These are phyloP conservation scores for Leuciscus waleckii DNA, from an alignment of 2,797 vertebrate species.

Conservation along the genomic window DNA sequence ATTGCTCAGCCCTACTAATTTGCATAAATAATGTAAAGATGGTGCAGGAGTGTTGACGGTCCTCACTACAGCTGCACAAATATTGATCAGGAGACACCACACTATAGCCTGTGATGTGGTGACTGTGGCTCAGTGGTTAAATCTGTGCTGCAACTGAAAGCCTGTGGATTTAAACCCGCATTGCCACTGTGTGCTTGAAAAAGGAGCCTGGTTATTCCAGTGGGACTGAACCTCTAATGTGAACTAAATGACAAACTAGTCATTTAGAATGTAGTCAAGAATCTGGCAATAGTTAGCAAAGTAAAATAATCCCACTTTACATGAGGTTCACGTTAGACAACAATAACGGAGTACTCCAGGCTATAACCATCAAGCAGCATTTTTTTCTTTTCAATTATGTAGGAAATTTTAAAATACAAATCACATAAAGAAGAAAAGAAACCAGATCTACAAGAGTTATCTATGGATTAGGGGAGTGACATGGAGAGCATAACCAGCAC, in stretches of 20 bases:
- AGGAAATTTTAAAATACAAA: neutral
- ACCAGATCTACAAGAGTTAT: neutral
- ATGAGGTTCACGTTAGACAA: slow-evolving; percentile 34
- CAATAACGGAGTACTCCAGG: neutral
- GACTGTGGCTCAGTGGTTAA: slow-evolving; percentile 11
- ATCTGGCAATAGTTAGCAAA: neutral
- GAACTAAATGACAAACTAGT: neutral
- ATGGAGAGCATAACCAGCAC: neutral
- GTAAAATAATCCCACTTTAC: slow-evolving; percentile 12
- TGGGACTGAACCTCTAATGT: slow-evolving; percentile 1
- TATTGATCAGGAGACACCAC: neutral
- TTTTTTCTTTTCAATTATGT: neutral
- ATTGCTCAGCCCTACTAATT: neutral
- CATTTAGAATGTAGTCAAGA: neutral
- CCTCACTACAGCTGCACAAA: slow-evolving; percentile 29
- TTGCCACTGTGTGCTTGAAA: neutral
- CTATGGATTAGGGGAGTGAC: neutral
- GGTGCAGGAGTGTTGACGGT: neutral
- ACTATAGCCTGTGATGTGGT: slow-evolving; percentile 19
- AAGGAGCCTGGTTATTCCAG: neutral
- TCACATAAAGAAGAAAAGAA: neutral
- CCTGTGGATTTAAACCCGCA: neutral
- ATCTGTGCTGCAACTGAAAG: slow-evolving; percentile 4
- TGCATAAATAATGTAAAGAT: neutral
- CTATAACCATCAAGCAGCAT: neutral